Base-by-base conservation (phyloP, 2,888 invertebrate species). In the Campoplex nolae region DNA sequence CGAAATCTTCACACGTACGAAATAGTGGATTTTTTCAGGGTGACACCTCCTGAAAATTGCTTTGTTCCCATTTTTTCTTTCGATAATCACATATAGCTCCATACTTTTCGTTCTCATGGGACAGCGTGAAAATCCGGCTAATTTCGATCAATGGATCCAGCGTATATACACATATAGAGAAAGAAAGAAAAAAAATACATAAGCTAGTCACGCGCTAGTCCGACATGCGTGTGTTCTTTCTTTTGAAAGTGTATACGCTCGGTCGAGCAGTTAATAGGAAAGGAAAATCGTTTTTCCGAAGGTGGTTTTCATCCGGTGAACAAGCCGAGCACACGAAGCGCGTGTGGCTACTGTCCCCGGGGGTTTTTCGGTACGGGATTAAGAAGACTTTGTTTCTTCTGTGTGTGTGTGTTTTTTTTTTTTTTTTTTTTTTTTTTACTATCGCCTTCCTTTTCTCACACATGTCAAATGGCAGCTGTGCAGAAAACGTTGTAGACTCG, bases 361-460 rank as follows among this genome's bases (percentile, higher is more conserved):
- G 76, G 86, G 73, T 80, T 84, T 58, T 79, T 83, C 80, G 76
- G 62, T 35, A 62, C 32, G 80, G 83, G 83, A 86, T 86, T 86
- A 83, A 86, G 80, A 84, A 79, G 45, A 88, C 86, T 89, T 86
- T 89, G 87, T 89, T 89, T 87, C 86, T 70, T 82, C 81, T 84
- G 68, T 73, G 58, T 58, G 58, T 38, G 38, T 38, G n/a, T n/a
- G n/a, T 23, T 23, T 23, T 23, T 23, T 68, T 54, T 75, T 86
- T 77, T 82, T 74, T 67, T 23, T 23, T 23, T 23, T 23, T 68
- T 54, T 75, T 86, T 77, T 82, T 74, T 67, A 7, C 67, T 16
- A 3, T 23, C n/a, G 45, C 56, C 51, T 54, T 58, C 16, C 54
- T 74, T 48, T 70, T 75, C 18, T 65, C 58, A 35, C 28, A 38